Percentiles rank a stretch among this genome's conserved stretches.
Conservation (phyloP, 2,888 invertebrate genomes). For the Allacma fusca region DNA sequence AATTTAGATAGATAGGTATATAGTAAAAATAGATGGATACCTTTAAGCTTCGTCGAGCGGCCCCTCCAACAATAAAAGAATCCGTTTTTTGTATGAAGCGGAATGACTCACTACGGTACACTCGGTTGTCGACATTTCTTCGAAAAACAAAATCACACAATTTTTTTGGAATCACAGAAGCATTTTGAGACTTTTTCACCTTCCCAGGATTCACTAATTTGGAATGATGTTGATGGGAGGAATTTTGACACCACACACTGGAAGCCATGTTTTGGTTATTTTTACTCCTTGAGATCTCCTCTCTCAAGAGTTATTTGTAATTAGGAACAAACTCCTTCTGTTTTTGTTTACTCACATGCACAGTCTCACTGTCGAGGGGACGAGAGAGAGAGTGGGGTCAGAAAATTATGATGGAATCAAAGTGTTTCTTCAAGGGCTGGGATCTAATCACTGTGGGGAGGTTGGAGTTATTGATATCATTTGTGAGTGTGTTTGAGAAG, state of each 20-base stretch:
- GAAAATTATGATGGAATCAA: too few species aligned
- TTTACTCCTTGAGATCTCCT: not conserved
- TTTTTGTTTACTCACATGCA: too few species aligned
- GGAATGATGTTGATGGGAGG: not conserved
- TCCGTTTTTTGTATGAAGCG: slow-evolving; percentile 60
- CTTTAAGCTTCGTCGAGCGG: slow-evolving; percentile 29
- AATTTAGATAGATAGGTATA: too few species aligned
- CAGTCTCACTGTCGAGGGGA: too few species aligned
- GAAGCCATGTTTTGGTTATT: not conserved
- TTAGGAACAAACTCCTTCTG: too few species aligned
- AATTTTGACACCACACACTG: not conserved
- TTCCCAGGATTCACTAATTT: not conserved
- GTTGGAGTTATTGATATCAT: too few species aligned
- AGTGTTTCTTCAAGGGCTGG: too few species aligned
- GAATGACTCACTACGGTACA: slow-evolving; percentile 61
- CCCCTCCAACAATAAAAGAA: slow-evolving; percentile 4
- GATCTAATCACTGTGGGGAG: too few species aligned
- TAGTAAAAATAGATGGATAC: not conserved
- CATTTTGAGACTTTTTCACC: not conserved
- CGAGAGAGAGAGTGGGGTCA: too few species aligned
- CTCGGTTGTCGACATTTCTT: slow-evolving; percentile 53
- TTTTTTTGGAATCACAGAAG: slow-evolving; percentile 36
- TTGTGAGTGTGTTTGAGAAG: too few species aligned
- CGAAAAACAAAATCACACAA: slow-evolving; percentile 44
- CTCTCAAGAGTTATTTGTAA: too few species aligned